Conservation (phyloP, 2,888 invertebrate species). For the Dryobota labecula region DNA sequence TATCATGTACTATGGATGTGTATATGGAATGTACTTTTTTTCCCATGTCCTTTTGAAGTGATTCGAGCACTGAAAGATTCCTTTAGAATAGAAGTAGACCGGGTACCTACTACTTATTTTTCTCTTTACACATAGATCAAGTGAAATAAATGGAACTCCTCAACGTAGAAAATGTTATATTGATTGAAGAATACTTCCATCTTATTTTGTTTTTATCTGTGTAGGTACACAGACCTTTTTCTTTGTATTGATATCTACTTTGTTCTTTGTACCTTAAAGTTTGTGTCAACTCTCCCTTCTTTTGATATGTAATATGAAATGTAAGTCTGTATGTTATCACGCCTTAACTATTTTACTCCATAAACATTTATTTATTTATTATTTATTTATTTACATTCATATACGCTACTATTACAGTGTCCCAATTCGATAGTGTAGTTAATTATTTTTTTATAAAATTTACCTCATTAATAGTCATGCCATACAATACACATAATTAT, state of each 20-base stretch:
- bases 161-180: conserved; percentile 29
- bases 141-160: conserved; percentile 27
- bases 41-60: no score
- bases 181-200: conserved; percentile 22
- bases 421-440: no score
- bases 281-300: neutral
- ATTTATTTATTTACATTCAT: no score
- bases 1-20: no score
- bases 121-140: conserved; percentile 6
- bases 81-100: neutral
- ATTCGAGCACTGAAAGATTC: neutral
- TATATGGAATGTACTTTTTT: no score
- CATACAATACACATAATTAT: no score
- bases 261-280: conserved; percentile 6
- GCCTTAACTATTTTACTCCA: neutral
- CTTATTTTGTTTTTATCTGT: conserved; percentile 25
- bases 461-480: no score
- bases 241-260: conserved; percentile 18
- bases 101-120: neutral
- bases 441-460: no score
- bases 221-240: conserved; percentile 8
- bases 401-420: no score
- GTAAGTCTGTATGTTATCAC: neutral
- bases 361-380: no score
- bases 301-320: neutral